Evolutionary conservation across 2,888 invertebrate species (phyloP).

Genomic region (Xestia xanthographa): DNA sequence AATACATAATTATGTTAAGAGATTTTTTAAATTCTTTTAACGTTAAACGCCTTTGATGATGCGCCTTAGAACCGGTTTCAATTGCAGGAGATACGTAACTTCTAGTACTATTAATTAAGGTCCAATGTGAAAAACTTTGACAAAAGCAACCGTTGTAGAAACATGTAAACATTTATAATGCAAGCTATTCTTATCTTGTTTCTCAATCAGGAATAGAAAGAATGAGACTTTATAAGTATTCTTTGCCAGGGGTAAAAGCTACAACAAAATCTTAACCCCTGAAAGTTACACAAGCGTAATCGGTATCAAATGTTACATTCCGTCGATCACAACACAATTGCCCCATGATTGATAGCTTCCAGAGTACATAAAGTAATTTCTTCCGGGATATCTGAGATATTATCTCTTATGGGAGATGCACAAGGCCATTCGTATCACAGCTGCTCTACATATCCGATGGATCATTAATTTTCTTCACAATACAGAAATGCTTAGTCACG

Average conservation of each 20-base stretch:
- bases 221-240: too few species aligned
- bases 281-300: background rate
- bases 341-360: slow-evolving; percentile 51
- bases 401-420: slow-evolving; percentile 33
- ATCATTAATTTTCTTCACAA: slow-evolving; percentile 50
- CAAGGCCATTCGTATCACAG: slow-evolving; percentile 52
- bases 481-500: slow-evolving; percentile 38
- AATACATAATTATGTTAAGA: too few species aligned
- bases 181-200: too few species aligned
- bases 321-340: slow-evolving; percentile 41
- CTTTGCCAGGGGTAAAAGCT: background rate
- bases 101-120: too few species aligned
- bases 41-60: too few species aligned
- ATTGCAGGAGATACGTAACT: too few species aligned
- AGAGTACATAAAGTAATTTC: slow-evolving; percentile 42
- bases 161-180: too few species aligned
- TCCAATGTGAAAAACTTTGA: too few species aligned
- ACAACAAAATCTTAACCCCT: background rate
- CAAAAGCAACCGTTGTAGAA: too few species aligned
- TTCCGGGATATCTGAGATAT: slow-evolving; percentile 39
- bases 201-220: background rate
- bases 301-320: slow-evolving; percentile 37
- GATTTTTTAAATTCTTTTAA: too few species aligned
- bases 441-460: slow-evolving; percentile 49
- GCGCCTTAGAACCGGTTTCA: too few species aligned